Conservation (phyloP, 2,888 invertebrate species). For the Autographa gamma region DNA sequence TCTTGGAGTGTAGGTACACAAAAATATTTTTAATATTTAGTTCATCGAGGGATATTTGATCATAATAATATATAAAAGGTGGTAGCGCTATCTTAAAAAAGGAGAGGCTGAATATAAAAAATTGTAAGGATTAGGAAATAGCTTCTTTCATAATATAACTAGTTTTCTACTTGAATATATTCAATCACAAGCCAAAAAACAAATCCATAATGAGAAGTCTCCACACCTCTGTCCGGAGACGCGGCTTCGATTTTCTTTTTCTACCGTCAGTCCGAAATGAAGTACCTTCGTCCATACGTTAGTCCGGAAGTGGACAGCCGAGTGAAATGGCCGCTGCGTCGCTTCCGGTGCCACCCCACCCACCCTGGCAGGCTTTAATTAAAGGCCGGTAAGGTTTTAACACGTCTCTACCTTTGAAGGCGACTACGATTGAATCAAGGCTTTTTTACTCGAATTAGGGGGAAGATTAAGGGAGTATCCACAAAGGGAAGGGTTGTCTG, state of each 20-base stretch:
- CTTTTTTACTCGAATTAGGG: constrained; percentile 58
- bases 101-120: too few relatives aligned
- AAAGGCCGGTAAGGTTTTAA: constrained; percentile 87
- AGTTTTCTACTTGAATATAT: not conserved
- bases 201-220: constrained; percentile 50
- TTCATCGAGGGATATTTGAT: too few relatives aligned
- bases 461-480: constrained; percentile 60
- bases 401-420: constrained; percentile 82
- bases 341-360: constrained; percentile 63
- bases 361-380: constrained; percentile 80
- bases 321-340: constrained; percentile 76
- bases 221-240: constrained; percentile 70
- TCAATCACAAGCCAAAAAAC: constrained; percentile 22
- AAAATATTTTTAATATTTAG: too few relatives aligned
- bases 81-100: too few relatives aligned
- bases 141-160: too few relatives aligned
- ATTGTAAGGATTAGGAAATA: too few relatives aligned
- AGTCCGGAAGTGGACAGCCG: constrained; percentile 82
- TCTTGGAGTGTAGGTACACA: too few relatives aligned
- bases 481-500: constrained; percentile 61
- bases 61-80: too few relatives aligned
- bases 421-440: constrained; percentile 68
- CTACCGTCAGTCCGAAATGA: constrained; percentile 83
- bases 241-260: constrained; percentile 80
- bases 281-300: constrained; percentile 83